These are phyloP conservation scores for Shinisaurus crocodilurus DNA, from an alignment of 2,113 vertebrate species.

Conservation along the genomic window DNA sequence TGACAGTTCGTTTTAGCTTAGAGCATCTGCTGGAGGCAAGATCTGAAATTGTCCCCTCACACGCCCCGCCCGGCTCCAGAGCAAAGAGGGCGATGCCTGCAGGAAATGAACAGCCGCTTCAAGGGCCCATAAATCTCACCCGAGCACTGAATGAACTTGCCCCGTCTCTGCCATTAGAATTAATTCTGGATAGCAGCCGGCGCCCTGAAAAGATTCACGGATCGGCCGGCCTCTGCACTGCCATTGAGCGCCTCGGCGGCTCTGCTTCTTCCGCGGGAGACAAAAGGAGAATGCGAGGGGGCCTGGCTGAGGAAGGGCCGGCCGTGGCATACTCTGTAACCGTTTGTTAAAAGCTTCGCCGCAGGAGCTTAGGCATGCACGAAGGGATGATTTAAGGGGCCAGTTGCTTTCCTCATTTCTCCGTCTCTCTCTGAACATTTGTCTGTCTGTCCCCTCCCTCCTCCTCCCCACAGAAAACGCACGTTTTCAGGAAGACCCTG, in stretches of 20 bases:
- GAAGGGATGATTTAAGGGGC: not conserved
- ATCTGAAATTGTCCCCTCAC: not conserved
- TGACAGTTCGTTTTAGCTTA: not conserved
- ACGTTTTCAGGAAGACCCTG: constrained; percentile 96
- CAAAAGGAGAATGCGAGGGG: not conserved
- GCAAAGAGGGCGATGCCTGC: not conserved
- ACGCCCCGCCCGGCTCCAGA: not conserved
- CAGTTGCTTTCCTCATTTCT: not conserved
- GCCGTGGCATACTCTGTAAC: too few species aligned
- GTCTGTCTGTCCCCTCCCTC: not conserved
- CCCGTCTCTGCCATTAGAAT: not conserved
- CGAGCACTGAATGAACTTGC: not conserved
- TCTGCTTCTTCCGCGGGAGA: not conserved
- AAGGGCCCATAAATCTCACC: not conserved
- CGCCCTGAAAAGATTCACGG: not conserved
- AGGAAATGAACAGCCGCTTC: not conserved
- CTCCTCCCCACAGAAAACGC: constrained; percentile 85
- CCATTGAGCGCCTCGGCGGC: too few species aligned
- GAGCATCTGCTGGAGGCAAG: not conserved
- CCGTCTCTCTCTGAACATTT: too few species aligned
- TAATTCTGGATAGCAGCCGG: not conserved
- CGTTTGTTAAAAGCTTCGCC: not conserved
- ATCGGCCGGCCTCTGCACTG: too few species aligned
- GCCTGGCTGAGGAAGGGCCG: too few species aligned
- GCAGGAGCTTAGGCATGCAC: not conserved